Percentiles rank a stretch among this genome's conserved stretches.
These are phyloP conservation scores for Caenorhabditis panamensis DNA, from an alignment of 2,888 invertebrate genomes.

Conservation along the genomic window DNA sequence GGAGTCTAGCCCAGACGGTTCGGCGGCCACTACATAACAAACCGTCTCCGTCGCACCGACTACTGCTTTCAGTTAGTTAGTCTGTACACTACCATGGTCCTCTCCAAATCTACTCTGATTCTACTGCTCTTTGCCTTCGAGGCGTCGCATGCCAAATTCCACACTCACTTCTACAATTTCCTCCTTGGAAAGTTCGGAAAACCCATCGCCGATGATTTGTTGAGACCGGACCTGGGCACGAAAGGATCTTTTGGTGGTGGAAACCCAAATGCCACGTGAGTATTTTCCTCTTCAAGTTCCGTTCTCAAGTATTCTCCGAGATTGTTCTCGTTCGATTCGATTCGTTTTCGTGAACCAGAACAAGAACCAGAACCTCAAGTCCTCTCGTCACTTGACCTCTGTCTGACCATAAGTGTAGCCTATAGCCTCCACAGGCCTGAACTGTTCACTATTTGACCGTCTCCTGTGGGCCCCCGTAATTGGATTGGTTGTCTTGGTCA, in stretches of 20 bases:
- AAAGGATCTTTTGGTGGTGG: conserved; percentile 61
- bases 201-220: conserved; percentile 59
- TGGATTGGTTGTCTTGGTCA: conserved; percentile 17
- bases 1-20: conserved; percentile 35
- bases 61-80: conserved; percentile 20
- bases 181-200: conserved; percentile 58
- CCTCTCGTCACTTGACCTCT: conserved; percentile 6
- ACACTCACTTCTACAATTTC: conserved; percentile 56
- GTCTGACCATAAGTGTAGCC: conserved; percentile 22
- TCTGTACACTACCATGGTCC: neutral
- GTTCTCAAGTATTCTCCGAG: neutral
- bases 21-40: conserved; percentile 50
- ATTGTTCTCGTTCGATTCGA: too few species aligned
- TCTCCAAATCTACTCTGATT: conserved; percentile 1
- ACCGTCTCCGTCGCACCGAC: conserved; percentile 20
- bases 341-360: too few species aligned
- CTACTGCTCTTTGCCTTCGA: conserved; percentile 4
- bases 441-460: too few species aligned
- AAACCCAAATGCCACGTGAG: conserved; percentile 61
- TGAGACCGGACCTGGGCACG: conserved; percentile 55
- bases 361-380: neutral
- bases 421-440: neutral
- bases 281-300: neutral
- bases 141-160: conserved; percentile 38
- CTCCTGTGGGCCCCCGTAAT: too few species aligned